A percentile compares a stretch with the other conserved stretches of the same genome.
Evolutionary conservation across 2,797 vertebrate genomes (phyloP).

Genomic region (Mormyrus hasselquistii): DNA sequence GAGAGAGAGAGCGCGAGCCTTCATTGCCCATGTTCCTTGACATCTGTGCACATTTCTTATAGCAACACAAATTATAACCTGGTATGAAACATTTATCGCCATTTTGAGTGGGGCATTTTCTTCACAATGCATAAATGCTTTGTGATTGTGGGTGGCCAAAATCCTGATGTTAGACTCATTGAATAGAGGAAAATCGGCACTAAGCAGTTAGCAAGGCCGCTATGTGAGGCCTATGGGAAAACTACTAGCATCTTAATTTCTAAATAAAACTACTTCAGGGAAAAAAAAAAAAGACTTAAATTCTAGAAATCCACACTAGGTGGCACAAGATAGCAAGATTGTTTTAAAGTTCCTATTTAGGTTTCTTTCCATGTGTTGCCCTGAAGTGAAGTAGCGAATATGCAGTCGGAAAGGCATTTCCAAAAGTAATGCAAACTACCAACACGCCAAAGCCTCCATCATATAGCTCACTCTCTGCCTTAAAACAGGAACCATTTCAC

Average conservation of each 20-base stretch:
- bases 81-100: not conserved
- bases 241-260: not conserved
- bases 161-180: not conserved
- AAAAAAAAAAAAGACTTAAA: not conserved
- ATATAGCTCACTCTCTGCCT: not conserved
- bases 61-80: not conserved
- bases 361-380: not conserved
- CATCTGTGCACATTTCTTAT: not conserved
- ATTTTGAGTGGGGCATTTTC: not conserved
- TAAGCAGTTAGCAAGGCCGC: not conserved
- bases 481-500: not conserved
- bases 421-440: not conserved
- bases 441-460: not conserved
- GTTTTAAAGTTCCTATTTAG: not conserved
- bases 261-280: not conserved
- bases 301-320: not conserved
- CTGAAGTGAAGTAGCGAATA: not conserved
- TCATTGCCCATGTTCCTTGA: not conserved
- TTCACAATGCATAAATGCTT: not conserved
- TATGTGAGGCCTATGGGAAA: not conserved
- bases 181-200: not conserved
- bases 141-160: not conserved
- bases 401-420: not conserved
- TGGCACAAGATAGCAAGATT: not conserved
- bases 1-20: not conserved